Base-by-base conservation (phyloP, 1,140 invertebrate species). In the Bombus vancouverensis region DNA sequence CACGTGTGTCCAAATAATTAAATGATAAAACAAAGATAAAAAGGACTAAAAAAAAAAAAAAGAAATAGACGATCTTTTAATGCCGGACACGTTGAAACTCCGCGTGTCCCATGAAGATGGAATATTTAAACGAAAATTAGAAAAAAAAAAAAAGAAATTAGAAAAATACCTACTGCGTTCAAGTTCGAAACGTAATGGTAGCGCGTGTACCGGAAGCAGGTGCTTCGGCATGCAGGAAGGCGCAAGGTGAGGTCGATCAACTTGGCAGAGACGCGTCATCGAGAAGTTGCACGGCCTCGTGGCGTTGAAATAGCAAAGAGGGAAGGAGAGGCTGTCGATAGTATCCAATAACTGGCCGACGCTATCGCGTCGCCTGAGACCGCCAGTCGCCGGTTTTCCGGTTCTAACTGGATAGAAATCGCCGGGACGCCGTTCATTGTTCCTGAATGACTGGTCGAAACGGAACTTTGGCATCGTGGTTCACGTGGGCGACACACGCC, bases 351-450 rank as follows among this genome's bases (percentile, higher is more conserved):
- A 86, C 66, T 84, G 77, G 73, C 37, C 44, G 83, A 59, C 76
- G 79, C 6, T 89, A 89, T 89, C 85, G 70, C 81, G 57, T 68
- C 84, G 75, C 65, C 39, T 59, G 81, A 93, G 92, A 92, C 91
- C 83, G 91, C 87, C 79, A 75, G 89, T 86, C 91, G 92, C 91
- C 91, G 70, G 73, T 92, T 92, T 92, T 92, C 92, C 87, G 88
- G 91, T 90, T 92, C 81, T 71, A 91, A 90, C 91, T 77, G 89
- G 91, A 87, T 81, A 32, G 71, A 57, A 44, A 72, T 78, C 44
- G 73, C 42, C 34, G 37, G 53, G 73, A 28, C 74, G 81, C 18
- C 73, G 73, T 83, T 78, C 81, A 77, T 83, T 87, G 72, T 88
- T 85, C 65, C 83, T 81, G 90, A 85, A 87, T 84, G 83, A 88